Evolutionary conservation across 2,113 vertebrate genomes (phyloP), one percentile per base, ranked within the genome.

Genomic region (Myrmophylax atrothorax): DNA sequence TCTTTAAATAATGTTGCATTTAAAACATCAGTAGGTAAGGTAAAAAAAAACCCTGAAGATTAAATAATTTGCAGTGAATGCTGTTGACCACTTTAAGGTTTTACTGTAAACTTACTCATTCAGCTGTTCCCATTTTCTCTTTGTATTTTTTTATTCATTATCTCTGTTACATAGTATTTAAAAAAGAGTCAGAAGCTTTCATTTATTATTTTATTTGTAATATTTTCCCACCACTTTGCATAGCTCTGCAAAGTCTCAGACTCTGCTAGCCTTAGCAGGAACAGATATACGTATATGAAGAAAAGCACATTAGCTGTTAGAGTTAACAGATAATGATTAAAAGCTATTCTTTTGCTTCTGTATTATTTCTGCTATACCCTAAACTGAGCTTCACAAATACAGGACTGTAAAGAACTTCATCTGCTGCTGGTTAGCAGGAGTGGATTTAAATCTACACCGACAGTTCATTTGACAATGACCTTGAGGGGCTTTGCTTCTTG

Each of bases 401-500:
- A 93, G 95, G 82, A 96, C 97, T 97, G 96, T 94, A 96, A 97
- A 97, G 96, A 97, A 97, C 97, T 97, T 96, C 95, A 75, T 98
- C 97, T 98, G 97, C 96, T 97, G 96, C 97, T 96, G 97, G 94
- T 97, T 97, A 98, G 97, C 97, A 97, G 97, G 89, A 96, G 96
- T 98, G 97, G 98, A 98, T 98, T 98, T 97, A 98, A 98, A 98
- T 98, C 98, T 97, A 97, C 96, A 97, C 98, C 97, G 97, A 98
- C 98, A 98, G 98, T 98, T 98, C 98, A 98, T 98, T 98, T 98
- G 98, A 98, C 97, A 98, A 97, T 99, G 98, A 99, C 98, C 98
- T 99, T 98, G 98, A 99, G 98, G 99, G 98, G 98, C 98, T 98
- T 98, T 97, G 98, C 98, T 99, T 99, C 99, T 99, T 99, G 99